Base-by-base conservation (phyloP, 2,888 invertebrate species). In the Julus scanicus region DNA sequence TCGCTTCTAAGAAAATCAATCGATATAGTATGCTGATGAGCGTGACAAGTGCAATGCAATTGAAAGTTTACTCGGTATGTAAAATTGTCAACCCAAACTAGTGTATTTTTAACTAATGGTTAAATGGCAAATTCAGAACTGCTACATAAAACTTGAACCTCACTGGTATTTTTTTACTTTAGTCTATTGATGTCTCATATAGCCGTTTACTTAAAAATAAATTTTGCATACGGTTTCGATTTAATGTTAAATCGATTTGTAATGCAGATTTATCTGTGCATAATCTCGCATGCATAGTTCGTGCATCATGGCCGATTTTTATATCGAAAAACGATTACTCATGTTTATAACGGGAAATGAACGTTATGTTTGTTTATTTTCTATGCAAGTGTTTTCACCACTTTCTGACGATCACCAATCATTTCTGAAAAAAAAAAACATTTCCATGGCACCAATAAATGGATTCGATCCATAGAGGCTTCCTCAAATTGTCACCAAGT, bases 401-500 rank as follows among this genome's bases (percentile, higher is more conserved):
- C 71, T 29, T 71, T 29, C 29, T 71, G 29, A 71, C 71, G 29
- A 71, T 29, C 71, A 71, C 71, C 71, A 71, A 29, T 71, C 71
- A 71, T 29, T 71, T 71, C 29, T 71, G 71, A 29, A 29, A 11
- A 71, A 71, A n/a, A 29, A 29, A 71, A 37, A 2, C 9, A 8
- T 71, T 71, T 71, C 29, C 11, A 29, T 29, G 11, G 20, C 71
- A 29, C 29, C 71, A 11, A 71, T 71, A 71, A 71, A 71, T 71
- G 71, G 29, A 71, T 71, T 71, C 71, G 6, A 29, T 71, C 71
- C 71, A 29, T 71, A n/a, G 71, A 29, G 71, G 71, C 29, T 71
- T 71, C 71, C n/a, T n/a, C 71, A 71, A 71, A 71, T 71, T 71
- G 71, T 71, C 71, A 71, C 71, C 29, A 13, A 71, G 71, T 71